These are phyloP conservation scores for Euwallacea fornicatus DNA, from an alignment of 1,140 invertebrate genomes.

Conservation along the genomic window DNA sequence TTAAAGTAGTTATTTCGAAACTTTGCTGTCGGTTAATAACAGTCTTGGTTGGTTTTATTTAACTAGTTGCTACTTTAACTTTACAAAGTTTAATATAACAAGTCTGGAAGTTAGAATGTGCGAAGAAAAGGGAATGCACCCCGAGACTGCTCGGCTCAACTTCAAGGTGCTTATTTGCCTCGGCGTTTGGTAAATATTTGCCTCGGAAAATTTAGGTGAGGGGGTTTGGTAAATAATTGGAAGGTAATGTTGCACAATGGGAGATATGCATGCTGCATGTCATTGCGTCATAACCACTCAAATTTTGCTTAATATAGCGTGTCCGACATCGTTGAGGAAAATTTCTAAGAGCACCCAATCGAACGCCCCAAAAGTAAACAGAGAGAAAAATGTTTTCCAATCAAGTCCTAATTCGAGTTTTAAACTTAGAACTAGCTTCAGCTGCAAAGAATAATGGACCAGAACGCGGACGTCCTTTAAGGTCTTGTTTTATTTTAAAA, in stretches of 20 bases:
- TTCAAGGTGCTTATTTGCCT: conserved; percentile 2
- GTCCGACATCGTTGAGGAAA: too few relatives aligned
- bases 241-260: background rate
- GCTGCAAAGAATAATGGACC: too few relatives aligned
- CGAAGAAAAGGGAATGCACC: background rate
- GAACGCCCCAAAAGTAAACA: too few relatives aligned
- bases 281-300: too few relatives aligned
- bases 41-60: conserved; percentile 2
- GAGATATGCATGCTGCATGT: too few relatives aligned
- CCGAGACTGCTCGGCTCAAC: background rate
- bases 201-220: background rate
- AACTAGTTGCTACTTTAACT: conserved; percentile 3
- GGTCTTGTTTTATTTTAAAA: too few relatives aligned
- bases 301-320: too few relatives aligned
- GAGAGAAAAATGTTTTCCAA: too few relatives aligned
- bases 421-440: too few relatives aligned
- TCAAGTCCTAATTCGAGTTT: too few relatives aligned
- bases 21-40: background rate
- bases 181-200: background rate
- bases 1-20: background rate
- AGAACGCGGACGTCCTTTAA: too few relatives aligned
- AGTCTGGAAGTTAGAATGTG: conserved; percentile 3
- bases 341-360: too few relatives aligned
- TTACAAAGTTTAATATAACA: conserved; percentile 3
- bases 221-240: background rate